These are phyloP conservation scores for Byasa hedistus DNA, from an alignment of 2,888 invertebrate species.

Conservation along the genomic window DNA sequence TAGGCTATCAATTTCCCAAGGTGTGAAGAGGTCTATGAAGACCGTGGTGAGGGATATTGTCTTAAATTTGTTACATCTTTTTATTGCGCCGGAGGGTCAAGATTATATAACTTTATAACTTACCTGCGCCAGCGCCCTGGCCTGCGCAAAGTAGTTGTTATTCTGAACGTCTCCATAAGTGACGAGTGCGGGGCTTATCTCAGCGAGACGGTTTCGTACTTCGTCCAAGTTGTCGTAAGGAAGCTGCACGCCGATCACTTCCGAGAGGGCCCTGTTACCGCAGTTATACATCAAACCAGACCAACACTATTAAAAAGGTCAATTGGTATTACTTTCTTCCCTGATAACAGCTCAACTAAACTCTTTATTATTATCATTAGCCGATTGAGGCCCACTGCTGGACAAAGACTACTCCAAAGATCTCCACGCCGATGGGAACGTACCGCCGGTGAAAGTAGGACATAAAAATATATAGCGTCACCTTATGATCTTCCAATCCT, in stretches of 20 bases:
- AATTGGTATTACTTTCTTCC: neutral
- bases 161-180: slow-evolving; percentile 91
- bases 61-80: neutral
- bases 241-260: slow-evolving; percentile 86
- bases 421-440: too few species aligned
- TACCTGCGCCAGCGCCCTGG: slow-evolving; percentile 84
- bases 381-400: too few species aligned
- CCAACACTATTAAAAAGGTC: neutral
- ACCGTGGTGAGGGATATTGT: too few species aligned
- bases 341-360: neutral
- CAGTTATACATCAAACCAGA: too few species aligned
- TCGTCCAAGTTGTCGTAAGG: slow-evolving; percentile 94
- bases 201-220: slow-evolving; percentile 88
- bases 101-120: neutral
- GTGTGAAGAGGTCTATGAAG: too few species aligned
- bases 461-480: slow-evolving; percentile 31
- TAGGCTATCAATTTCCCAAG: too few species aligned
- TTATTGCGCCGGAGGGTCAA: neutral
- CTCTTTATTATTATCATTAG: too few species aligned
- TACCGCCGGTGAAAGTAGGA: too few species aligned
- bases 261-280: slow-evolving; percentile 90
- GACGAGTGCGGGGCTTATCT: slow-evolving; percentile 93
- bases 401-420: too few species aligned
- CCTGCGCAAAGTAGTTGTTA: slow-evolving; percentile 91
- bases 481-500: slow-evolving; percentile 98